phyloP scores from a whole-genome alignment of 2,888 invertebrate species.

The Caenorhabditis auriculariae region DNA sequence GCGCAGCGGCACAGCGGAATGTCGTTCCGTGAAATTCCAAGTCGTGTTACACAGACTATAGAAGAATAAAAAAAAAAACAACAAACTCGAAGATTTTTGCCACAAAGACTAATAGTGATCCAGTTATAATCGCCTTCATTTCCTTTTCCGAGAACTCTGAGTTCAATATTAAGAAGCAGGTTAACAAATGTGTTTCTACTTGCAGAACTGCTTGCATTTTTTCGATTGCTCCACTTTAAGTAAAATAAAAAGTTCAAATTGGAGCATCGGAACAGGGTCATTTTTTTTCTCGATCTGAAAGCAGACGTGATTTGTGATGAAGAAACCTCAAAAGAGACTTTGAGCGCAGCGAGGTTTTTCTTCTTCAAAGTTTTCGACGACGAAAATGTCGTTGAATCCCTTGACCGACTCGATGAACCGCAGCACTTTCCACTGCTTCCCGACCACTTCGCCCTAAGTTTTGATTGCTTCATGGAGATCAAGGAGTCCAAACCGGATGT shows the following conservation, averaged over 20 bases:
- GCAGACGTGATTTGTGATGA: neutral
- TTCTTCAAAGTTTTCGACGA: constrained; percentile 26
- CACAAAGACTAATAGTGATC: constrained; percentile 39
- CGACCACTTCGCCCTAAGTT: constrained; percentile 23
- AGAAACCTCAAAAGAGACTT: constrained; percentile 3
- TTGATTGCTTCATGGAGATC: too few relatives aligned
- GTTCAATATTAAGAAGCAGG: neutral
- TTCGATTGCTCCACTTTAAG: constrained; percentile 26
- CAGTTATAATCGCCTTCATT: constrained; percentile 30
- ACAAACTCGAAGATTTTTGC: constrained; percentile 23
- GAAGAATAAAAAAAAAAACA: too few relatives aligned
- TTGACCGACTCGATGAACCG: constrained; percentile 27
- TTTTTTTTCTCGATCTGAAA: constrained; percentile 30
- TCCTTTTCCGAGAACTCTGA: constrained; percentile 34
- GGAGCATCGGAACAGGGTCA: constrained; percentile 29
- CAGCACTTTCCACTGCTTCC: constrained; percentile 36
- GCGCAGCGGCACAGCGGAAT: too few relatives aligned
- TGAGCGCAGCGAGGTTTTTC: constrained; percentile 22
- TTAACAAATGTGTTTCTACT: constrained; percentile 1
- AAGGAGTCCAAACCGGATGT: too few relatives aligned
- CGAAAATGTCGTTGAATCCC: constrained; percentile 38
- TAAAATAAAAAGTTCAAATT: constrained; percentile 35
- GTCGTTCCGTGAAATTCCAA: too few relatives aligned
- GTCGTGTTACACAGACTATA: too few relatives aligned
- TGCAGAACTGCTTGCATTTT: constrained; percentile 35